Conservation (phyloP, 2,113 vertebrate genomes). For the Macroglossus sobrinus region DNA sequence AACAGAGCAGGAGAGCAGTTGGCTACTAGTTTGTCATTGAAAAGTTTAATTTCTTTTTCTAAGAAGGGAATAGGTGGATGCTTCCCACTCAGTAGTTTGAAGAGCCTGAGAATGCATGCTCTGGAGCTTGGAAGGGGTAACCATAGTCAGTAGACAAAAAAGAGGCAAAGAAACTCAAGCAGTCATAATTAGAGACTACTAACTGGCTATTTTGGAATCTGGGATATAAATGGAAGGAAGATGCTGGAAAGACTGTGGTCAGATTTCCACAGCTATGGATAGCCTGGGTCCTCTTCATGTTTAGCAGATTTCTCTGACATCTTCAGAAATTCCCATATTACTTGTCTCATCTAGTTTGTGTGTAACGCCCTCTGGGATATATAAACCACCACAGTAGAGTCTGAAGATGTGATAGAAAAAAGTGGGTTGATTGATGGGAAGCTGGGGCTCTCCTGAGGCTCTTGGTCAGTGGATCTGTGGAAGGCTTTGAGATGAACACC, state of each 20-base stretch:
- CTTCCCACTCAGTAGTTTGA: background rate
- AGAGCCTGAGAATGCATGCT: background rate
- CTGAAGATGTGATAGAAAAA: background rate
- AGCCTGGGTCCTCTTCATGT: slow-evolving; percentile 73
- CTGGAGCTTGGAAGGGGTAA: slow-evolving; percentile 27
- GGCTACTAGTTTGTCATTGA: background rate
- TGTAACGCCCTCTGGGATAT: slow-evolving; percentile 1
- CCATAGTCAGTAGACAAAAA: slow-evolving; percentile 68
- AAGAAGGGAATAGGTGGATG: background rate
- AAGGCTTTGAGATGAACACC: background rate
- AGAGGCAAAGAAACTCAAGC: slow-evolving; percentile 73
- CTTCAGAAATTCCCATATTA: slow-evolving; percentile 45
- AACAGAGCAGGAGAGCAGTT: background rate
- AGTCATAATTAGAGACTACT: slow-evolving; percentile 80
- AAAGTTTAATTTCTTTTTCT: slow-evolving; percentile 16
- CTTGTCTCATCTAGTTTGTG: slow-evolving; percentile 65
- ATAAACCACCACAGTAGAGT: background rate
- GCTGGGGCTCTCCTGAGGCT: background rate
- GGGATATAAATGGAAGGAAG: slow-evolving; percentile 78
- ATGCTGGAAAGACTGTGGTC: slow-evolving; percentile 77
- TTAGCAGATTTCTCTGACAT: slow-evolving; percentile 63
- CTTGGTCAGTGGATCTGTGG: background rate
- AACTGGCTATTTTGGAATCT: slow-evolving; percentile 78
- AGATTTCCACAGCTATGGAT: slow-evolving; percentile 65
- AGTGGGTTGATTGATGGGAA: background rate